Conservation (phyloP, 2,113 vertebrate species). For the Carlito syrichta region DNA sequence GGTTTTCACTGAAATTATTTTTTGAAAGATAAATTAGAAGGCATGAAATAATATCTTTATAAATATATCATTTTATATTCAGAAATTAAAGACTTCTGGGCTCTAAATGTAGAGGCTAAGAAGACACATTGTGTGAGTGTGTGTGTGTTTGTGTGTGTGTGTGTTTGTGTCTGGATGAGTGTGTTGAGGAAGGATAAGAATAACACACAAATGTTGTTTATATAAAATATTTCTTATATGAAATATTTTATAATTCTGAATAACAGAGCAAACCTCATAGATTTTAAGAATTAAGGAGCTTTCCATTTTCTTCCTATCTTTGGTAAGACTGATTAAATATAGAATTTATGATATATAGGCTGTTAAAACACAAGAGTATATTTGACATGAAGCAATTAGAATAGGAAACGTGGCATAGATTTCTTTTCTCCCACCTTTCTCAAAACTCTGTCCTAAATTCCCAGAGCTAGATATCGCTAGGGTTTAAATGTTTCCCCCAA, state of each 20-base stretch:
- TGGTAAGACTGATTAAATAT: conserved; percentile 15
- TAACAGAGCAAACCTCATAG: not conserved
- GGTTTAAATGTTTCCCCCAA: not conserved
- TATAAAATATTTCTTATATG: not conserved
- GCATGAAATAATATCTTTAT: not conserved
- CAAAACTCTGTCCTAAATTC: not conserved
- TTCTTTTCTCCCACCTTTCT: not conserved
- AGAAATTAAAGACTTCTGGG: not conserved
- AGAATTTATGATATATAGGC: not conserved
- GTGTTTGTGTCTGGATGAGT: not conserved
- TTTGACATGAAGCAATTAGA: conserved; percentile 23
- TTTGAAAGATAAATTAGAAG: not conserved
- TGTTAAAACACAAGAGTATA: conserved; percentile 16
- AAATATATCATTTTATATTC: not conserved
- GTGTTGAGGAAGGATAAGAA: not conserved
- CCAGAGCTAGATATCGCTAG: not conserved
- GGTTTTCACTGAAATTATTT: not conserved
- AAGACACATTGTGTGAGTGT: not conserved
- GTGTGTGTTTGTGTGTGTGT: not conserved
- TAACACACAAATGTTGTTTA: not conserved
- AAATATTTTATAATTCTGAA: not conserved
- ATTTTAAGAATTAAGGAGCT: not conserved
- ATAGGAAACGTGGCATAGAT: not conserved
- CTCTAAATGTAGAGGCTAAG: not conserved
- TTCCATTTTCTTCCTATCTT: conserved; percentile 13